Conservation (phyloP, 1,140 invertebrate genomes). For the Contarinia nasturtii region DNA sequence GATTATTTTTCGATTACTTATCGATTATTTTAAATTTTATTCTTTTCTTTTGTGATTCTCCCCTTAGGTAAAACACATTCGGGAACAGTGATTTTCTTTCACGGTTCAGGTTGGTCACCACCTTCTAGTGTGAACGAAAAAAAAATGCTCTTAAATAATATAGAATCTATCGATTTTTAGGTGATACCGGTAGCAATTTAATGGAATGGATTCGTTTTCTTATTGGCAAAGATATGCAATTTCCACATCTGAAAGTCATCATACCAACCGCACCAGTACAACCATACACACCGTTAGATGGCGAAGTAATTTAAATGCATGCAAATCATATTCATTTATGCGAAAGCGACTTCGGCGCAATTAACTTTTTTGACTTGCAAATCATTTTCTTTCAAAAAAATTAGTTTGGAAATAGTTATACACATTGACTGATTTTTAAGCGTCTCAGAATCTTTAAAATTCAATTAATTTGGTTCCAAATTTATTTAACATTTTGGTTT, state of each 20-base stretch:
- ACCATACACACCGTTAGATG: conserved; percentile 40
- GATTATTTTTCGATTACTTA: no score
- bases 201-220: conserved; percentile 41
- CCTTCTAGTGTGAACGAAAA: neutral
- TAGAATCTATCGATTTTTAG: conserved; percentile 18
- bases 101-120: conserved; percentile 33
- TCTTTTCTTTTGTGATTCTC: no score
- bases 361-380: neutral
- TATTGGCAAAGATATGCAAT: conserved; percentile 33
- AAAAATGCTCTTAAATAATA: neutral
- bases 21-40: no score
- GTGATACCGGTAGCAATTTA: conserved; percentile 37
- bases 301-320: conserved; percentile 26
- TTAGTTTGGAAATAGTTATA: neutral
- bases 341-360: neutral
- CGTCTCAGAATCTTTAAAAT: no score
- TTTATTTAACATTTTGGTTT: conserved; percentile 3
- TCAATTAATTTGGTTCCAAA: no score
- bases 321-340: no score
- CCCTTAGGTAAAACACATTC: conserved; percentile 24
- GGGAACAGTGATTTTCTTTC: conserved; percentile 36
- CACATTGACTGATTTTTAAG: no score
- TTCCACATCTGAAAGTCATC: conserved; percentile 46
- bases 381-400: conserved; percentile 2
- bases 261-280: conserved; percentile 50